Base-by-base conservation (phyloP, 2,888 invertebrate species). In the Caenorhabditis afra region DNA sequence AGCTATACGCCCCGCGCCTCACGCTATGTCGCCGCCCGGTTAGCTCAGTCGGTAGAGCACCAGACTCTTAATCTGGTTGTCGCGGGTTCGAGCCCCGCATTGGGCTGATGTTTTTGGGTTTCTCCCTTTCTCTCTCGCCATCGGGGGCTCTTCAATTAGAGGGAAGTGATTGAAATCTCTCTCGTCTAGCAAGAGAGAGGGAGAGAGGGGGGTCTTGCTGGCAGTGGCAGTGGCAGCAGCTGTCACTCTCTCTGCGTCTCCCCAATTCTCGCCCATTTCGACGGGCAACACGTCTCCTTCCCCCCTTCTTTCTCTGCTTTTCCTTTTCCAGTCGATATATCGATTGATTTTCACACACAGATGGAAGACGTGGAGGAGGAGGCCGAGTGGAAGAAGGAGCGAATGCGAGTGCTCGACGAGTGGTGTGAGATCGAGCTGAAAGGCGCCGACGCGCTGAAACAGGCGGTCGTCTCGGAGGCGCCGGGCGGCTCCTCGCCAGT, bases 31-130 rank as follows among this genome's bases (percentile, higher is more conserved):
- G 65, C 58, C 67, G 85, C 83, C 86, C 86, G 86, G 87, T 87
- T 87, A 87, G 87, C 87, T 87, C 29, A 87, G 87, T 87, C 86
- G 86, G 87, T 86, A 87, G 87, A 87, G 87, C 87, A 87, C 87
- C 87, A 87, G 86, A 87, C 87, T 87, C 87, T 87, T 87, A 87
- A 87, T 86, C 86, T 86, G 86, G 87, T 82, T 86, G 86, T 86
- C 87, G 86, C 86, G 86, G 87, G 86, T 87, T 87, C 86, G 86
- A 87, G 86, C 86, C 86, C 86, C 86, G 85, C 84, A 86, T 87
- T 84, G 86, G 85, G 86, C 86, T 86, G 76, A 81, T 37, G 22
- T 61, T 59, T 66, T 57, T 70, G 52, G 23, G 29, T 29, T 29
- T 29, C 29, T n/a, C n/a, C n/a, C n/a, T n/a, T n/a, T n/a, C n/a